Conservation (phyloP, 2,797 vertebrate genomes). For the Tachyglossus aculeatus region DNA sequence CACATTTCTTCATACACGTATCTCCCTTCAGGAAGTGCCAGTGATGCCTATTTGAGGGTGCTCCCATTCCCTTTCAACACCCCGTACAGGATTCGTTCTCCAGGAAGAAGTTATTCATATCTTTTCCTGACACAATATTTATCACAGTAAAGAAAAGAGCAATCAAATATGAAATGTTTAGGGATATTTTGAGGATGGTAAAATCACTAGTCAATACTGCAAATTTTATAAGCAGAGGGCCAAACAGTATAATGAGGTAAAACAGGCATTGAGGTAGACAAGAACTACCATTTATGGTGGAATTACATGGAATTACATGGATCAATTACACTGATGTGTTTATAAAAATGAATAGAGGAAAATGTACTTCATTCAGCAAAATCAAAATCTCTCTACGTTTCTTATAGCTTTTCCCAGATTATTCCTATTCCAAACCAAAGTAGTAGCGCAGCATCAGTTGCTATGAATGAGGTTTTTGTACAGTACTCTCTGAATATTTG, state of each 20-base stretch:
- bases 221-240: constrained; percentile 10
- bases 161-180: background rate
- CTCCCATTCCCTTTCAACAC: background rate
- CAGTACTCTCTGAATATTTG: no score
- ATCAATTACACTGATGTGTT: background rate
- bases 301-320: background rate
- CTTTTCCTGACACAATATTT: background rate
- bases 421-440: background rate
- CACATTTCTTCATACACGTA: no score
- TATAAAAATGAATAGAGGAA: background rate
- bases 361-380: background rate
- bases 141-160: background rate
- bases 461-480: no score
- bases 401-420: background rate
- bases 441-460: no score
- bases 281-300: background rate
- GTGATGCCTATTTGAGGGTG: no score
- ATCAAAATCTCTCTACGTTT: constrained; percentile 18
- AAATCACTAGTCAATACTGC: background rate
- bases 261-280: background rate
- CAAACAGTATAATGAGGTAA: constrained; percentile 8
- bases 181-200: background rate
- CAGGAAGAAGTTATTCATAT: background rate
- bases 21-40: background rate
- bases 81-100: background rate